phyloP scores from a whole-genome alignment of 2,797 vertebrate genomes.

The Alcedo quadribrachys region DNA sequence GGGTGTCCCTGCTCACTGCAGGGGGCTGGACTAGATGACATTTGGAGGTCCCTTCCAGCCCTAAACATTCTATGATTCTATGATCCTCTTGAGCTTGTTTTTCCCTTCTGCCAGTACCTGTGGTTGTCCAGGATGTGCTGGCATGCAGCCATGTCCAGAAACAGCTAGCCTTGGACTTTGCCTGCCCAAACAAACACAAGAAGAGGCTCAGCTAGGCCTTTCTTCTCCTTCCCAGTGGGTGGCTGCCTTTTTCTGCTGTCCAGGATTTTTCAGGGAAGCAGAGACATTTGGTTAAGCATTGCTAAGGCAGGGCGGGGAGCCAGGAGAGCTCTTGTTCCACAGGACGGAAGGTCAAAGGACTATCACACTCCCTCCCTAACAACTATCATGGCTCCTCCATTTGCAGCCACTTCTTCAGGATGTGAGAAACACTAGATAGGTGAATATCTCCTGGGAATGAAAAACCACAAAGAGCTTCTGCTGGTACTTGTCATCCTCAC shows the following conservation, averaged over 20 bases:
- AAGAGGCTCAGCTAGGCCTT: background rate
- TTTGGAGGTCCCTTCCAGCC: too few relatives aligned
- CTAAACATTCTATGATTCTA: too few relatives aligned
- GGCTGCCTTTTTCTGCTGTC: background rate
- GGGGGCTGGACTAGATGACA: too few relatives aligned
- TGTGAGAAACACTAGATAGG: background rate
- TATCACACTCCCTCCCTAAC: accelerated
- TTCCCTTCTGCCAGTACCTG: background rate
- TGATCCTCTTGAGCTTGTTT: background rate
- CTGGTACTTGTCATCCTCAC: background rate
- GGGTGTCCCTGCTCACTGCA: too few relatives aligned
- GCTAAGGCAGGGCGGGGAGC: background rate
- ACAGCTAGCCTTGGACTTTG: slow-evolving; percentile 36
- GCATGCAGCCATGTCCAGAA: background rate
- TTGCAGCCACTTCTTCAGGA: slow-evolving; percentile 15
- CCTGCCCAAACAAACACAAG: background rate
- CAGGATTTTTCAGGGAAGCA: background rate
- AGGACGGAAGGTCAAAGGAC: background rate
- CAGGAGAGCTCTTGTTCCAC: background rate
- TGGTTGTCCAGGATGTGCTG: background rate
- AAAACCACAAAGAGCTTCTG: background rate
- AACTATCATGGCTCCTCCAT: accelerated
- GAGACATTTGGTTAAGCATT: background rate
- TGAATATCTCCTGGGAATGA: background rate
- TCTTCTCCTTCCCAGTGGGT: background rate